phyloP scores from a whole-genome alignment of 2,113 vertebrate species.

The Aphyosemion australe region DNA sequence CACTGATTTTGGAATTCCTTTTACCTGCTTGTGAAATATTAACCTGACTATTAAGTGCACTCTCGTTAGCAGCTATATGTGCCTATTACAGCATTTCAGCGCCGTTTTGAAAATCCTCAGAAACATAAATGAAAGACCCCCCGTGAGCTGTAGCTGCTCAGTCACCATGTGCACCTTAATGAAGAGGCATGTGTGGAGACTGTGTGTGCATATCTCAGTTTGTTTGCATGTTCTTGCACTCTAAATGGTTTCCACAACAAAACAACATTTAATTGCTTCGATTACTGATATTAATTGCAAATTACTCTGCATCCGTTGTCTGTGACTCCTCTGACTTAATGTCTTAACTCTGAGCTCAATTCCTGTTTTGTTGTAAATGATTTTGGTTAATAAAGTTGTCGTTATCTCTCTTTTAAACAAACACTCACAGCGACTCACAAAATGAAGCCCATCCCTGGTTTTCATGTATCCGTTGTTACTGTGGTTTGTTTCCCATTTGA shows the following conservation, averaged over 20 bases:
- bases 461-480: conserved; percentile 2
- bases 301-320: conserved; percentile 57
- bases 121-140: conserved; percentile 7
- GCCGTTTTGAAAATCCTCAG: background rate
- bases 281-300: conserved; percentile 71
- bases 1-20: conserved; percentile 28
- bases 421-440: background rate
- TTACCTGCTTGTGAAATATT: conserved; percentile 37
- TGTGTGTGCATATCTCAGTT: background rate
- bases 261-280: conserved; percentile 73
- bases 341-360: conserved; percentile 32
- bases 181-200: conserved; percentile 6
- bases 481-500: conserved; percentile 25
- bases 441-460: conserved; percentile 9
- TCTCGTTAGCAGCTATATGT: conserved; percentile 4
- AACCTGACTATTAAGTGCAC: conserved; percentile 17
- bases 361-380: conserved; percentile 35
- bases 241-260: conserved; percentile 66
- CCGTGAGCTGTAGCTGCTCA: conserved; percentile 3
- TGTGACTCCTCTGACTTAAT: conserved; percentile 49
- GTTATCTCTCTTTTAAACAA: background rate
- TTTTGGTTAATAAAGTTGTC: conserved; percentile 38
- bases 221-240: conserved; percentile 25
- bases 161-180: background rate
- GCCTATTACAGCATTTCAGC: conserved; percentile 15